Conservation (phyloP, 2,888 invertebrate genomes). For the Limnephilus rhombicus region DNA sequence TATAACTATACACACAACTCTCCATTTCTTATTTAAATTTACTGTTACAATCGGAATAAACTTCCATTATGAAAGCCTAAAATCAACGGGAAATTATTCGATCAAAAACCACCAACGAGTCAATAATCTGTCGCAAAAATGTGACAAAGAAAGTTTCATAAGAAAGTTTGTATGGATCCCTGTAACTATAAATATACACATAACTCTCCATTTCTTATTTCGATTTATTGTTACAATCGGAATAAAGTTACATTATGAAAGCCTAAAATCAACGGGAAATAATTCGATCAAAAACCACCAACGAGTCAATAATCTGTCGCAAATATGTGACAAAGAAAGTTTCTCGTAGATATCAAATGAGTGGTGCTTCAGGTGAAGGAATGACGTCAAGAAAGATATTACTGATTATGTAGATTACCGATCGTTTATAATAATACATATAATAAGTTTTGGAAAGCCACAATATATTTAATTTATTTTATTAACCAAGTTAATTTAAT, state of each 20-base stretch:
- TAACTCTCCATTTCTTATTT: neutral
- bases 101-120: too few relatives aligned
- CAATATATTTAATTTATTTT: too few relatives aligned
- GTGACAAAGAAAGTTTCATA: neutral
- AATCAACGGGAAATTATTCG: neutral
- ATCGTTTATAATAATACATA: neutral
- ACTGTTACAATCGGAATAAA: neutral
- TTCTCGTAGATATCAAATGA: neutral
- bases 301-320: neutral
- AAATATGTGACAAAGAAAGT: neutral
- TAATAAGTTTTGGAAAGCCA: too few relatives aligned
- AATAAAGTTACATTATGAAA: neutral
- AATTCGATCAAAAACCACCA: too few relatives aligned
- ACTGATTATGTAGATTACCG: neutral
- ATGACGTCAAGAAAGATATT: neutral
- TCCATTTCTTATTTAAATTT: neutral
- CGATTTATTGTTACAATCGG: neutral
- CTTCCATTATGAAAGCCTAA: neutral
- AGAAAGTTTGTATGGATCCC: too few relatives aligned
- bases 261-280: neutral
- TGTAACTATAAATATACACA: too few relatives aligned
- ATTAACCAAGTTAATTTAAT: too few relatives aligned
- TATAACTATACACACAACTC: too few relatives aligned
- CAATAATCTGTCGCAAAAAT: neutral
- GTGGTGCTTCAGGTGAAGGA: too few relatives aligned